Evolutionary conservation across 2,113 vertebrate genomes (phyloP).

Genomic region (Aptenodytes patagonicus): DNA sequence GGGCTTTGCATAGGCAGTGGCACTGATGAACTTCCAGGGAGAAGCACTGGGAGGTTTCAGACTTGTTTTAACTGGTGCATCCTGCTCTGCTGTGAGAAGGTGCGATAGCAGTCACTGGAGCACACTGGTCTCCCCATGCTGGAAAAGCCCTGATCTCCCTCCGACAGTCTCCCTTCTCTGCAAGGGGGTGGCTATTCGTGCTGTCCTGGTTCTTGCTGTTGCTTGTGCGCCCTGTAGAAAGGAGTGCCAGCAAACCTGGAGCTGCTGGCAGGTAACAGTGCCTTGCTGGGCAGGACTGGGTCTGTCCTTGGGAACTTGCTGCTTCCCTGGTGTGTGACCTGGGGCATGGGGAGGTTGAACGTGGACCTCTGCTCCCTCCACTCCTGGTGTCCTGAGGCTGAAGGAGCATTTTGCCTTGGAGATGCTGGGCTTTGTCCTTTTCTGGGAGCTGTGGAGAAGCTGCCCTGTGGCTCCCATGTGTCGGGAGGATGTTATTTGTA

Average conservation of each 20-base stretch:
- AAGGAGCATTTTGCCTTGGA: neutral
- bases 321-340: neutral
- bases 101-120: neutral
- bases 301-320: neutral
- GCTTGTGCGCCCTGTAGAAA: accelerated
- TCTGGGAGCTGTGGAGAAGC: neutral
- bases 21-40: neutral
- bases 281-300: neutral
- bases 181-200: accelerated
- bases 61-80: neutral
- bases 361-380: neutral
- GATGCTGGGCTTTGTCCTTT: neutral
- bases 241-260: neutral
- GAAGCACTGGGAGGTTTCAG: neutral
- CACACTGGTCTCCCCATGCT: neutral
- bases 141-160: neutral
- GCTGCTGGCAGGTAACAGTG: neutral
- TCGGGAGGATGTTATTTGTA: accelerated
- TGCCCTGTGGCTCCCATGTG: accelerated
- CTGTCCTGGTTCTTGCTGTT: neutral
- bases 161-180: neutral
- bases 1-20: neutral
- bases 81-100: neutral
- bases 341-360: neutral
- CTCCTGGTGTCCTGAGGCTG: neutral